Base-by-base conservation (phyloP, 2,113 vertebrate genomes). In the Cairina moschata region DNA sequence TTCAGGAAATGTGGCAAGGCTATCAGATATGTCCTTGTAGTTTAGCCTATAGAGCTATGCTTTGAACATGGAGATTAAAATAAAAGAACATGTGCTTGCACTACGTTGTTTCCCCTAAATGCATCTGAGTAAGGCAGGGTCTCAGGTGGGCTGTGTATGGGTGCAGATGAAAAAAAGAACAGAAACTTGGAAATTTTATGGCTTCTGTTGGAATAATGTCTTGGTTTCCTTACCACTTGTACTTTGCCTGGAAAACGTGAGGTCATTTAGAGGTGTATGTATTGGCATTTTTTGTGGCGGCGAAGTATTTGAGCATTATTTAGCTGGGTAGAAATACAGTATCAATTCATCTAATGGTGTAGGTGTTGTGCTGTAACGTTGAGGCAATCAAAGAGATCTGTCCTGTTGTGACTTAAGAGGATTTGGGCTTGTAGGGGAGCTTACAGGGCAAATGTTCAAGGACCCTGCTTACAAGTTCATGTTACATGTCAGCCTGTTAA, bases 321-420 rank as follows among this genome's bases (percentile, higher is more conserved):
- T 60, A 46, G 29, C 42, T 42, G 14, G 17, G 54, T 46, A 80
- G 40, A 21, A 69, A 11, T 66, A 14, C 13, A 40, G 0, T 11
- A 18, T 26, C 50, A 68, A 0, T 40, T 72, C 13, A 3, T 13
- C 11, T 78, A 38, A 31, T 2, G 4, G 31, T 3, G 0, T 21
- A 4, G 22, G 5, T 69, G 13, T 71, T 75, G 58, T 34, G 44
- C 38, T 85, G 23, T 20, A 17, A 28, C 12, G 20, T 67, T 23
- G 52, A 55, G 36, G 46, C n/a, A 58, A 31, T 18, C 3, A 7
- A 32, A 32, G 48, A 78, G 75, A 73, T 69, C 17, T 22, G 40
- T 7, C 17, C 26, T 66, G 21, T 20, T 17, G 66, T 58, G n/a
- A 60, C 7, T 4, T 6, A 32, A 58, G 28, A 50, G 13, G 9